These are phyloP conservation scores for Trachelus tabidus DNA, from an alignment of 2,888 invertebrate species.

Conservation along the genomic window DNA sequence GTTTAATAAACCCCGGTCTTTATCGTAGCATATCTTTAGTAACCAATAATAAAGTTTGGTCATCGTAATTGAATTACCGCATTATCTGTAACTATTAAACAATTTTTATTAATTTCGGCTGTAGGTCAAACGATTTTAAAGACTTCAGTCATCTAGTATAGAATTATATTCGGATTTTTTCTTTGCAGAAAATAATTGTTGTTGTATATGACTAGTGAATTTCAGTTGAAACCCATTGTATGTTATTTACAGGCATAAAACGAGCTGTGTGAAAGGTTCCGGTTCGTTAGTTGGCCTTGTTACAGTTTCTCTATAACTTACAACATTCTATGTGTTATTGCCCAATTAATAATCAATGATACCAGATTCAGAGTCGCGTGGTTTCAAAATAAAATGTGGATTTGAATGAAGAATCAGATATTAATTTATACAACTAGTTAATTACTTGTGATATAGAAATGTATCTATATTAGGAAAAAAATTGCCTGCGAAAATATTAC, in stretches of 20 bases:
- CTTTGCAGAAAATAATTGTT: neutral
- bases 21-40: neutral
- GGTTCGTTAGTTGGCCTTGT: slow-evolving; percentile 24
- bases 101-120: neutral
- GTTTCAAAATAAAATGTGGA: neutral
- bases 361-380: neutral
- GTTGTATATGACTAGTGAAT: neutral
- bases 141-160: neutral
- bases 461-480: neutral
- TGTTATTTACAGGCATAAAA: neutral
- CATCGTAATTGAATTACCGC: neutral
- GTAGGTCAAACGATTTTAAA: neutral
- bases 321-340: slow-evolving; percentile 10
- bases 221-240: neutral
- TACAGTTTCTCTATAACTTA: slow-evolving; percentile 13
- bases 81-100: neutral
- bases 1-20: neutral
- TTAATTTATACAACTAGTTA: neutral
- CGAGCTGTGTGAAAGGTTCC: slow-evolving; percentile 1
- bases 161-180: neutral
- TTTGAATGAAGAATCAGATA: neutral
- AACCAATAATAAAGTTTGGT: neutral
- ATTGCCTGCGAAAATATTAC: neutral
- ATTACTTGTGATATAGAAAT: neutral
- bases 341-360: slow-evolving; percentile 18